These are phyloP conservation scores for Canis aureus DNA, from an alignment of 2,113 vertebrate species.

Conservation along the genomic window DNA sequence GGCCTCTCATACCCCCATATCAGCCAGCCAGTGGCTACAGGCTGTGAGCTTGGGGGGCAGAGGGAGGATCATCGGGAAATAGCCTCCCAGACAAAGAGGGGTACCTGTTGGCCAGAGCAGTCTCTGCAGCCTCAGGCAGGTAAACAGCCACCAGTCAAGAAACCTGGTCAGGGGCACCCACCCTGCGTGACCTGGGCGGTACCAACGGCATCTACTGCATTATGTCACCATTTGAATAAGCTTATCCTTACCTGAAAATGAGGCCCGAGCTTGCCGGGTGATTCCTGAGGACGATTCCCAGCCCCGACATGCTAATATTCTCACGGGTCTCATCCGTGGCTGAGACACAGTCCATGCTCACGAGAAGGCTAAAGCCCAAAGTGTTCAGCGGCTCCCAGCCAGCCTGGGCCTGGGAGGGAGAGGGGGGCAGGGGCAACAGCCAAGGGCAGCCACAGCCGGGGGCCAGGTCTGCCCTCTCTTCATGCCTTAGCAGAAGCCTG, in stretches of 20 bases:
- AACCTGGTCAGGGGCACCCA: fast-evolving
- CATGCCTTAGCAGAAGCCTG: background rate
- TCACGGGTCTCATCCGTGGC: background rate
- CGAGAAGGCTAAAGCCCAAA: background rate
- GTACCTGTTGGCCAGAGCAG: background rate
- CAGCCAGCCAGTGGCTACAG: background rate
- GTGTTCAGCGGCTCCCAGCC: background rate
- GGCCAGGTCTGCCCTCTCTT: background rate
- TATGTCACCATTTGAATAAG: background rate
- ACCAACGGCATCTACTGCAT: background rate
- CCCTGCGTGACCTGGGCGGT: background rate
- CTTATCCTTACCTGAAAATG: background rate
- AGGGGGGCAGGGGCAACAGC: too few species aligned
- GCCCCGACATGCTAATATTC: background rate
- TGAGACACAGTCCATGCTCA: background rate
- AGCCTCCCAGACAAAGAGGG: background rate
- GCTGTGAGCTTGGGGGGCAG: background rate
- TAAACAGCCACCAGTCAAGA: background rate
- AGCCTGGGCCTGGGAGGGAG: background rate
- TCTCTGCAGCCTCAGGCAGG: background rate
- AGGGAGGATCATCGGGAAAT: background rate
- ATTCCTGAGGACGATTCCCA: background rate
- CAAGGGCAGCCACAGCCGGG: fast-evolving
- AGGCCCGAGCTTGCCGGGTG: background rate
- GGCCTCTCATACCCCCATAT: background rate